Conservation (phyloP, 2,797 vertebrate species). For the Bovichtus variegatus region DNA sequence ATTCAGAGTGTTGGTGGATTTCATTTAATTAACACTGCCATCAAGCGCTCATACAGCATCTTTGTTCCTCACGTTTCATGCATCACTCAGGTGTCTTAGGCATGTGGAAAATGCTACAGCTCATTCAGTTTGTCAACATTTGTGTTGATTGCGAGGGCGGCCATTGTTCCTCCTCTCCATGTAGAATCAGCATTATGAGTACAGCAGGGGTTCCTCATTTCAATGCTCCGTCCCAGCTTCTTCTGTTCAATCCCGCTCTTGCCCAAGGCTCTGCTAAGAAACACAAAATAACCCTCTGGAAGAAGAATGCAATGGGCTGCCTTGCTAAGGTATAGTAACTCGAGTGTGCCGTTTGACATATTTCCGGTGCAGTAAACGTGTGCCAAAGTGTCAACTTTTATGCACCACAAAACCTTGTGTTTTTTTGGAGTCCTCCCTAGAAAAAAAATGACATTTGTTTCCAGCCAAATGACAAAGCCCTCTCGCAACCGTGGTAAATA, state of each 20-base stretch:
- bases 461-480: too few species aligned
- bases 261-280: background rate
- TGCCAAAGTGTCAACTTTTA: background rate
- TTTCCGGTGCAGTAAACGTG: background rate
- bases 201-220: background rate
- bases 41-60: background rate
- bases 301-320: background rate
- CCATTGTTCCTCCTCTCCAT: background rate
- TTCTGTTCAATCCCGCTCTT: background rate
- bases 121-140: background rate
- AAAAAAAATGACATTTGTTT: background rate
- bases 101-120: background rate
- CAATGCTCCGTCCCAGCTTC: background rate
- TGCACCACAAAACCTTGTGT: background rate
- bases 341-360: background rate
- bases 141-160: background rate
- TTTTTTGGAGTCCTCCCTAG: too few species aligned
- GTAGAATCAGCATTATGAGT: background rate
- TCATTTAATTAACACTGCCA: background rate
- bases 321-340: background rate
- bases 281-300: background rate
- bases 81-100: background rate
- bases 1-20: conserved; percentile 17
- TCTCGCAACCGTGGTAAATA: too few species aligned
- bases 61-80: background rate